Evolutionary conservation across 2,113 vertebrate species (phyloP).

Genomic region (rat (Rattus norvegicus)): GRCr8 NC_086028.1:4065501-4066000

Average conservation of each 20-base stretch:
- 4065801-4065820: neutral
- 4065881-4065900: neutral
- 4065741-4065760: neutral
- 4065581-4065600: neutral
- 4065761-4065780: neutral
- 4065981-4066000: neutral
- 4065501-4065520: neutral
- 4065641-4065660: neutral
- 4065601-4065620: neutral
- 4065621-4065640: neutral
- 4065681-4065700: neutral
- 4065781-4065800: neutral
- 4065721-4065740: neutral
- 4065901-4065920: neutral
- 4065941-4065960: neutral
- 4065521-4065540: slow-evolving; percentile 37
- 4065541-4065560: neutral
- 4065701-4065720: neutral
- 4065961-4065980: neutral
- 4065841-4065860: slow-evolving; percentile 42
- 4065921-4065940: neutral
- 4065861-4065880: neutral
- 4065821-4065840: neutral
- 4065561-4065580: slow-evolving; percentile 34
- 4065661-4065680: neutral